phyloP scores from a whole-genome alignment of 2,888 invertebrate species.

The Argyra leucocephala region DNA sequence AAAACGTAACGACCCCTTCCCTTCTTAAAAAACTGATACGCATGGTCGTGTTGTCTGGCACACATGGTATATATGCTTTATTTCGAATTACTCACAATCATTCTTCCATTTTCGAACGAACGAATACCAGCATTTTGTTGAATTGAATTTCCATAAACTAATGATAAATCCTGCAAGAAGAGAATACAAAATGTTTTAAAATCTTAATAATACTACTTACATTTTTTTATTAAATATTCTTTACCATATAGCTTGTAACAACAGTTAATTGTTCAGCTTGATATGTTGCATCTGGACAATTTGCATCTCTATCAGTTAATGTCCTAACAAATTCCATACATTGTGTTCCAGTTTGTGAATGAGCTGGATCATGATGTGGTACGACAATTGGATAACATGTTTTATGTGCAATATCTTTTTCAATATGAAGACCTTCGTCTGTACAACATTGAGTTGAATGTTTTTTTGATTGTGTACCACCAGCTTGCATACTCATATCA shows the following conservation, averaged over 20 bases:
- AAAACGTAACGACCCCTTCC: too few relatives aligned
- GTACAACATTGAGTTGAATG: slow-evolving; percentile 56
- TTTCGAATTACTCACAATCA: slow-evolving; percentile 45
- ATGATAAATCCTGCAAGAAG: slow-evolving; percentile 54
- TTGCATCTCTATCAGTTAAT: slow-evolving; percentile 53
- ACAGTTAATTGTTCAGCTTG: slow-evolving; percentile 57
- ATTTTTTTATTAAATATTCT: too few relatives aligned
- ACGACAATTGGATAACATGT: slow-evolving; percentile 50
- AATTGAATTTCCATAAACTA: slow-evolving; percentile 68
- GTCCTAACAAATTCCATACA: slow-evolving; percentile 63
- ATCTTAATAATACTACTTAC: too few relatives aligned
- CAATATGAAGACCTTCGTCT: slow-evolving; percentile 48
- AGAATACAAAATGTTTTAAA: too few relatives aligned
- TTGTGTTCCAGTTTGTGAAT: slow-evolving; percentile 46
- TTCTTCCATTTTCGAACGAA: slow-evolving; percentile 57
- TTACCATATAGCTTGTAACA: slow-evolving; percentile 51
- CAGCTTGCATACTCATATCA: slow-evolving; percentile 47
- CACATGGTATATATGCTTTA: too few relatives aligned
- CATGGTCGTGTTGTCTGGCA: too few relatives aligned
- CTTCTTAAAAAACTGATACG: too few relatives aligned
- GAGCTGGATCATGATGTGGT: slow-evolving; percentile 52
- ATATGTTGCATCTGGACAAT: slow-evolving; percentile 48
- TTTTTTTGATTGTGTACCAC: slow-evolving; percentile 55
- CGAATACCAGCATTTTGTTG: slow-evolving; percentile 57
- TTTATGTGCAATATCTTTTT: slow-evolving; percentile 39